Evolutionary conservation across 2,888 invertebrate species (phyloP).

Genomic region (Clostera curtula): DNA sequence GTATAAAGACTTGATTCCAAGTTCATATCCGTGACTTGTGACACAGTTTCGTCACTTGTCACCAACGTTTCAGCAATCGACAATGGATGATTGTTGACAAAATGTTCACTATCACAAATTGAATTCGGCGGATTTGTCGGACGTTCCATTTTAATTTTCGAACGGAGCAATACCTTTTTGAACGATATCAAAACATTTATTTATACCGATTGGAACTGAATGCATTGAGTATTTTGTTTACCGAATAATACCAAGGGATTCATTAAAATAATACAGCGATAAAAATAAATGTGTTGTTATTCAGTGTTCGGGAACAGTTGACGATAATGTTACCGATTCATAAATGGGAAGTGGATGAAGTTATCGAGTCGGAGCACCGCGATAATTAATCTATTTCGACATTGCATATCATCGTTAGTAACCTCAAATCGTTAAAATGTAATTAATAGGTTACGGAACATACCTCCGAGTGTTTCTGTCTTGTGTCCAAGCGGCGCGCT

Average conservation of each 20-base stretch:
- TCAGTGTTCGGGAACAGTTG: too few species aligned
- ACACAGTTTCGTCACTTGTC: slow-evolving; percentile 22
- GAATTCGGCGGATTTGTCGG: too few species aligned
- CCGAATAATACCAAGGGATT: too few species aligned
- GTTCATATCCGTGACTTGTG: slow-evolving; percentile 22
- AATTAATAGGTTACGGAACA: slow-evolving; percentile 36
- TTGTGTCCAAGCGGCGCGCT: slow-evolving; percentile 31
- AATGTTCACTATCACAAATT: too few species aligned
- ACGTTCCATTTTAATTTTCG: too few species aligned
- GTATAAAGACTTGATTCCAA: slow-evolving; percentile 18
- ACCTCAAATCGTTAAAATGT: slow-evolving; percentile 37
- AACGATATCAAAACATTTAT: too few species aligned
- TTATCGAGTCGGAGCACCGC: slow-evolving; percentile 19
- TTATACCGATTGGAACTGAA: too few species aligned
- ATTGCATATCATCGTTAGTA: slow-evolving; percentile 19
- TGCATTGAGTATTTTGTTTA: too few species aligned
- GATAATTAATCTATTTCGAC: slow-evolving; percentile 23
- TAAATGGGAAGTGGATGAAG: slow-evolving; percentile 14
- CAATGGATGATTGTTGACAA: too few species aligned
- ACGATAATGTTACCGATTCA: slow-evolving; percentile 11
- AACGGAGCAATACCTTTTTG: too few species aligned
- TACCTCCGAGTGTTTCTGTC: slow-evolving; percentile 44
- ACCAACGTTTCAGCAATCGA: slow-evolving; percentile 15
- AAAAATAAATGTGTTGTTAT: too few species aligned
- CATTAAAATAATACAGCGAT: slow-evolving; percentile 3